Percentiles rank a stretch among this genome's conserved stretches.
Evolutionary conservation across 2,888 invertebrate species (phyloP).

Genomic region (Catocala sponsa): DNA sequence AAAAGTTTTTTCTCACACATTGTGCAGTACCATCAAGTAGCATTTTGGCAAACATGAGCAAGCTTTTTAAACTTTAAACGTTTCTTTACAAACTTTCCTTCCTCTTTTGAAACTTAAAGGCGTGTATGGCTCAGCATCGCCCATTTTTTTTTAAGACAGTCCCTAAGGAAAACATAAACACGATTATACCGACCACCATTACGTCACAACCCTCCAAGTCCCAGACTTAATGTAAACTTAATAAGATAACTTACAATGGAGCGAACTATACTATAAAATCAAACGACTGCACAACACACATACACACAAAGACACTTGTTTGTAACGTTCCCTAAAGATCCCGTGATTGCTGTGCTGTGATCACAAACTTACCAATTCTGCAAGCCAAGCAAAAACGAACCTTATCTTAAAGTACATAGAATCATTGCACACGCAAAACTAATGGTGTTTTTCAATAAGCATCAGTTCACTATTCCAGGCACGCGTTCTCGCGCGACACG

Average conservation of each 20-base stretch:
- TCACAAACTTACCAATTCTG: constrained; percentile 30
- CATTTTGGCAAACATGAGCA: not conserved
- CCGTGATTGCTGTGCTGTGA: constrained; percentile 60
- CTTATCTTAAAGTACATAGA: constrained; percentile 24
- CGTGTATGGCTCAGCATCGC: not conserved
- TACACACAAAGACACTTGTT: constrained; percentile 58
- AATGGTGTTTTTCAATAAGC: constrained; percentile 60
- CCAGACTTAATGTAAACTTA: constrained; percentile 37
- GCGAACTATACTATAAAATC: constrained; percentile 34
- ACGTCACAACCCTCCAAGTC: constrained; percentile 17
- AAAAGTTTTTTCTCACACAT: no score
- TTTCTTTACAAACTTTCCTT: constrained; percentile 1
- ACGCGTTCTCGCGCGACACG: constrained; percentile 65
- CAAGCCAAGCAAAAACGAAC: constrained; percentile 30
- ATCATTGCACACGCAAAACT: constrained; percentile 26
- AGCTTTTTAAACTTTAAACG: constrained; percentile 2
- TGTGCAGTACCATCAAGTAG: no score
- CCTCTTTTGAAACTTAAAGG: not conserved
- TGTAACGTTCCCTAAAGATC: constrained; percentile 63
- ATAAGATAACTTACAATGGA: constrained; percentile 43
- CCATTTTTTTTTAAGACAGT: not conserved
- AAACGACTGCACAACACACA: constrained; percentile 36
- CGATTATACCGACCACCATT: not conserved
- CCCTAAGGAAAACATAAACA: constrained; percentile 1
- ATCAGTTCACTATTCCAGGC: constrained; percentile 65